phyloP scores from a whole-genome alignment of 2,888 invertebrate species.

The Agrochola lota region DNA sequence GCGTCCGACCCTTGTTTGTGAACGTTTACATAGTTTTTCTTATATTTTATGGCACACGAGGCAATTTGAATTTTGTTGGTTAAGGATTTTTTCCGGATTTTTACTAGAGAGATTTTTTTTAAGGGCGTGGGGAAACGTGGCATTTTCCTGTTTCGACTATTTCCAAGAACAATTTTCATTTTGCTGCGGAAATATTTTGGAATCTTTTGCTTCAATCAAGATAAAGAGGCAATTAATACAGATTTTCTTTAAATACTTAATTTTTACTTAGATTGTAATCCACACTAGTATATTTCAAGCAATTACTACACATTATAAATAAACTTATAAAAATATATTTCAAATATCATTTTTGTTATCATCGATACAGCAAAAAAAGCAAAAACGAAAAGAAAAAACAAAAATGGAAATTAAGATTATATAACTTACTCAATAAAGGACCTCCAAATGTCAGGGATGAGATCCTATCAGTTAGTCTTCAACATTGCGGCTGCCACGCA shows the following conservation, averaged over 20 bases:
- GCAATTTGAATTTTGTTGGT: conserved; percentile 58
- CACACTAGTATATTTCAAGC: background rate
- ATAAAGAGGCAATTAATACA: background rate
- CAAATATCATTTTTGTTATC: too few species aligned
- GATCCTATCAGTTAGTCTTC: too few species aligned
- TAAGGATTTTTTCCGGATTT: conserved; percentile 27
- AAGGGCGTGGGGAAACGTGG: background rate
- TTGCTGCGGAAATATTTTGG: background rate
- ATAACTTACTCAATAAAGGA: too few species aligned
- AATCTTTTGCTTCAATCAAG: background rate
- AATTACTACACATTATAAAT: too few species aligned
- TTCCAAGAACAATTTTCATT: background rate
- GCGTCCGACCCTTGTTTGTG: conserved; percentile 55
- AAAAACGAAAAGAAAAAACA: too few species aligned
- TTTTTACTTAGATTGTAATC: background rate
- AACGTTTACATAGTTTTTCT: conserved; percentile 56
- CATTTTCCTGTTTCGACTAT: conserved; percentile 25
- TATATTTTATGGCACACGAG: conserved; percentile 55
- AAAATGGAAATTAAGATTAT: too few species aligned
- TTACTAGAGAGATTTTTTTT: conserved; percentile 6
- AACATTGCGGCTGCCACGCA: too few species aligned
- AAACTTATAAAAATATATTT: too few species aligned
- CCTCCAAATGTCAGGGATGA: too few species aligned
- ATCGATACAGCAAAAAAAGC: too few species aligned
- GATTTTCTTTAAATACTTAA: background rate